Evolutionary conservation across 2,888 invertebrate genomes (phyloP).

Genomic region (Corbicula japonica): DNA sequence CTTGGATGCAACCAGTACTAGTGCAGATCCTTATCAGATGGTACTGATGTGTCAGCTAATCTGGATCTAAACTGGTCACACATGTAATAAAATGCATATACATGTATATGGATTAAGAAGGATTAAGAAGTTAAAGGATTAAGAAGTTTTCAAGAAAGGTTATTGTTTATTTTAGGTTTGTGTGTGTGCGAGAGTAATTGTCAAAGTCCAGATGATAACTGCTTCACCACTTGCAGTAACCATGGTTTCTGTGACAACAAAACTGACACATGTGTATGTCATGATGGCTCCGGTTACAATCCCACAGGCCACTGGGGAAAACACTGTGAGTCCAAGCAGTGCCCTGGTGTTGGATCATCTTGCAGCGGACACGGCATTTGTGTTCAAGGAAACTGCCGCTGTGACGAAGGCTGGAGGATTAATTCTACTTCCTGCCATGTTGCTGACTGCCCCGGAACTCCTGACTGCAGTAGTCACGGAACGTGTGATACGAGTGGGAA

Average conservation of each 20-base stretch:
- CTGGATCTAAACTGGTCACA: no score
- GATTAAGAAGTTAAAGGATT: no score
- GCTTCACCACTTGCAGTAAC: constrained; percentile 61
- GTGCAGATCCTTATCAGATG: no score
- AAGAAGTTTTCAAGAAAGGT: no score
- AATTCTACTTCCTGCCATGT: constrained; percentile 65
- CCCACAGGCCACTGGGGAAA: constrained; percentile 72
- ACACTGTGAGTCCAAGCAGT: constrained; percentile 69
- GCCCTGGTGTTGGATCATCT: constrained; percentile 72
- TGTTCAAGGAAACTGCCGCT: constrained; percentile 67
- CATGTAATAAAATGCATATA: no score
- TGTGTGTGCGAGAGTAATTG: constrained; percentile 62
- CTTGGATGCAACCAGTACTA: no score
- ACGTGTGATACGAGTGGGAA: constrained; percentile 69
- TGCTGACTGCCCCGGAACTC: constrained; percentile 71
- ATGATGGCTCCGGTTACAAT: constrained; percentile 52
- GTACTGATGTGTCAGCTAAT: no score
- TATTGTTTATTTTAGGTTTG: constrained; percentile 41
- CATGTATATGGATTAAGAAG: no score
- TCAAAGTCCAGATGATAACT: constrained; percentile 50
- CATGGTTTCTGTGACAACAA: constrained; percentile 71
- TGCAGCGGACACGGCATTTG: constrained; percentile 76
- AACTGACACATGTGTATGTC: constrained; percentile 61
- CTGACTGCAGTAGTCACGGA: constrained; percentile 65
- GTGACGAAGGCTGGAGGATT: constrained; percentile 76